These are phyloP conservation scores for Lypha dubia DNA, from an alignment of 2,888 invertebrate species.

Conservation along the genomic window DNA sequence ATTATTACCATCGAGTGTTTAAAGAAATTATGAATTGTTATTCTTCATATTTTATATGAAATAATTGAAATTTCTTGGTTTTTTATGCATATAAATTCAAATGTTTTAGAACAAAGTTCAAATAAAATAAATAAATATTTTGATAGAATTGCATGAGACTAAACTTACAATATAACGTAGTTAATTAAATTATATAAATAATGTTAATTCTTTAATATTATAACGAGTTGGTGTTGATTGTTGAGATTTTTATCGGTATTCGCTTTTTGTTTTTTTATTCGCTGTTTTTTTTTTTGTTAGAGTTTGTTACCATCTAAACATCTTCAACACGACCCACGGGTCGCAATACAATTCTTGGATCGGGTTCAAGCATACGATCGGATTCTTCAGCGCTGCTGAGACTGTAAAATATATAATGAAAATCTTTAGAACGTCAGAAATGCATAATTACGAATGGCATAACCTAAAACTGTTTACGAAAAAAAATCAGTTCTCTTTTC, in stretches of 20 bases:
- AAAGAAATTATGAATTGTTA: no score
- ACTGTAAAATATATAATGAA: conserved; percentile 81
- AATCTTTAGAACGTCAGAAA: neutral
- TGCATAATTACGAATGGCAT: no score
- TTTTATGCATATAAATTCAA: conserved; percentile 23
- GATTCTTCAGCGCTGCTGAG: conserved; percentile 89
- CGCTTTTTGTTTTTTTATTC: conserved; percentile 13
- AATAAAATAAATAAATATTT: conserved; percentile 52
- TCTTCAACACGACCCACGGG: conserved; percentile 87
- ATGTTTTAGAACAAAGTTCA: conserved; percentile 30
- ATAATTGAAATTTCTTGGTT: conserved; percentile 10
- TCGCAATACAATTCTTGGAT: conserved; percentile 87
- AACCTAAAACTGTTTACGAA: no score
- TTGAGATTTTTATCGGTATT: conserved; percentile 55
- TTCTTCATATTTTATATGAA: conserved; percentile 66
- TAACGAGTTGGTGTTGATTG: conserved; percentile 68
- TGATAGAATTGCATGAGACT: conserved; percentile 24
- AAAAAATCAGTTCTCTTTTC: no score
- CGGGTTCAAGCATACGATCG: conserved; percentile 89
- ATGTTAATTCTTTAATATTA: conserved; percentile 34
- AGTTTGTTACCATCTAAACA: conserved; percentile 79
- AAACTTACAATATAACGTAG: conserved; percentile 58
- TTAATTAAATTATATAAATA: conserved; percentile 47
- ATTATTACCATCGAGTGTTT: no score
- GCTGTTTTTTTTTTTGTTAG: conserved; percentile 20